Conservation (phyloP, 1,140 invertebrate genomes). For the Atta colombica region DNA sequence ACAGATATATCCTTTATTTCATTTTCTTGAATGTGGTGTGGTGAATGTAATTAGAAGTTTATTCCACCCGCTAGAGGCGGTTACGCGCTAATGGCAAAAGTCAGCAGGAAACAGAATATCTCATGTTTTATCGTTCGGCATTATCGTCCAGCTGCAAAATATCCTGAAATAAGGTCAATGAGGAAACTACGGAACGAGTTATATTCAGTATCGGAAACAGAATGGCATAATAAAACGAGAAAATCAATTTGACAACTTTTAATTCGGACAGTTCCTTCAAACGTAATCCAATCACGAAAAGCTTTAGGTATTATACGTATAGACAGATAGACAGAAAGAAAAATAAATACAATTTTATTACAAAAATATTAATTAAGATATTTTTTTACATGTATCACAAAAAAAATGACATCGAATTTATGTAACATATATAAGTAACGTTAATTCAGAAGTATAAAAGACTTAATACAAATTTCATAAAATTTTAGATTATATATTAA, state of each 20-base stretch:
- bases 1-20: conserved; percentile 79
- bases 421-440: neutral
- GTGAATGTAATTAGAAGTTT: conserved; percentile 61
- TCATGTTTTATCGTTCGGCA: conserved; percentile 65
- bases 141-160: conserved; percentile 43
- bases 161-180: conserved; percentile 34
- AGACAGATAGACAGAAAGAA: neutral
- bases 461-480: neutral
- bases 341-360: conserved; percentile 30
- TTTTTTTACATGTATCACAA: neutral
- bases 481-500: conserved; percentile 5
- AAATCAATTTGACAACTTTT: conserved; percentile 34
- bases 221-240: conserved; percentile 28
- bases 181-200: conserved; percentile 9
- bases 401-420: neutral
- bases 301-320: neutral
- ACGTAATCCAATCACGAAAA: conserved; percentile 9
- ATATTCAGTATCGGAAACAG: conserved; percentile 30
- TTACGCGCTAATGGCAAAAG: conserved; percentile 66
- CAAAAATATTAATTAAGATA: neutral
- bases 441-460: neutral
- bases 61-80: conserved; percentile 19
- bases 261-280: neutral
- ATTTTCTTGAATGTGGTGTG: conserved; percentile 75
- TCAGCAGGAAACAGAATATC: conserved; percentile 69